Conservation (phyloP, 2,113 vertebrate genomes). For the Ciconia boyciana region DNA sequence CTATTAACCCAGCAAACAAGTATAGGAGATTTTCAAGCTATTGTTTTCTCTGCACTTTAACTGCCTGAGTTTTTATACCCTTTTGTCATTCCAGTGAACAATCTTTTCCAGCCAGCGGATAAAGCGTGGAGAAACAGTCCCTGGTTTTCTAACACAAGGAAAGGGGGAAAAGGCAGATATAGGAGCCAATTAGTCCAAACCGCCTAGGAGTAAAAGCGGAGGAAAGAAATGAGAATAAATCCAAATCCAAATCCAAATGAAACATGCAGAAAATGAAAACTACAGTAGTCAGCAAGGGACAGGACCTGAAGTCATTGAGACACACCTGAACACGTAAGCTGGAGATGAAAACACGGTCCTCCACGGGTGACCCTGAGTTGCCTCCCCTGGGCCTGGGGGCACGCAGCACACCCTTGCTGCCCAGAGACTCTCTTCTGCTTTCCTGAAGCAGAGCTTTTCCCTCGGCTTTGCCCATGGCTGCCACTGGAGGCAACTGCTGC, state of each 20-base stretch:
- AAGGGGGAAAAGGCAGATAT: background rate
- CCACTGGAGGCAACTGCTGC: background rate
- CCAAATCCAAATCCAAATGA: background rate
- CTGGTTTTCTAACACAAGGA: background rate
- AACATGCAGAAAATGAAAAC: background rate
- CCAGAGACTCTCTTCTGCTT: background rate
- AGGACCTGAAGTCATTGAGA: background rate
- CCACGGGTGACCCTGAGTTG: background rate
- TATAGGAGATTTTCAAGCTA: conserved; percentile 18
- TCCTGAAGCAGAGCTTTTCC: background rate
- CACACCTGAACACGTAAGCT: accelerated
- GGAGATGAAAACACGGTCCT: background rate
- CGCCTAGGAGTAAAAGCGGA: background rate
- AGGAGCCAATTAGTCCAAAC: conserved; percentile 17
- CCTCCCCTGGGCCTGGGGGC: background rate
- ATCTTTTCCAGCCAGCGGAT: background rate
- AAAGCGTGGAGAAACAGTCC: background rate
- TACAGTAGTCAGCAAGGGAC: background rate
- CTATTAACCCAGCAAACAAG: conserved; percentile 51
- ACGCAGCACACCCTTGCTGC: background rate
- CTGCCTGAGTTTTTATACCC: conserved; percentile 7
- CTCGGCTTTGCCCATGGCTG: background rate
- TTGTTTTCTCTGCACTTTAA: conserved; percentile 15
- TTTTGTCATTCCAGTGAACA: conserved; percentile 16
- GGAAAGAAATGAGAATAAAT: background rate